Conservation (phyloP, 2,888 invertebrate genomes). For the Labia minor region DNA sequence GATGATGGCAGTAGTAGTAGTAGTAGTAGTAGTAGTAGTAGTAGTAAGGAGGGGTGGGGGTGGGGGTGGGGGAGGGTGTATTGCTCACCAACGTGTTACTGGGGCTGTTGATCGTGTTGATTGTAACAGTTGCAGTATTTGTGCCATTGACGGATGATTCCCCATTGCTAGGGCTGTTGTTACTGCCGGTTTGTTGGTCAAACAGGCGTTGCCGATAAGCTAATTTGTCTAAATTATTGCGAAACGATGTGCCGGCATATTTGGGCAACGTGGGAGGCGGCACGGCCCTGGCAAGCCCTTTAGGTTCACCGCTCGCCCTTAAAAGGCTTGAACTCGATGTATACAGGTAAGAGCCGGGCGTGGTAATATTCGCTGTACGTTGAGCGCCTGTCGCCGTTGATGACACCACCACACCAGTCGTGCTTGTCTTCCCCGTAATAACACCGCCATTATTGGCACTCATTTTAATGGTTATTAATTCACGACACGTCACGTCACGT, state of each 20-base stretch:
- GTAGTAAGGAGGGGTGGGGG: background rate
- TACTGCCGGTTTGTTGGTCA: conserved; percentile 54
- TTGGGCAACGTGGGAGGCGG: conserved; percentile 70
- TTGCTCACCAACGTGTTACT: background rate
- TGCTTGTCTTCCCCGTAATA: background rate
- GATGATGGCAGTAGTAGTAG: background rate
- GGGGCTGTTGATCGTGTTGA: background rate
- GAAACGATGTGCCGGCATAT: conserved; percentile 61
- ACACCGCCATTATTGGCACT: background rate
- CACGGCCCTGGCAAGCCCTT: conserved; percentile 31
- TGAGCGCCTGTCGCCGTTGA: background rate
- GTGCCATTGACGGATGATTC: conserved; percentile 16
- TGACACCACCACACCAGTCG: background rate
- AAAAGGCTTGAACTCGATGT: conserved; percentile 28
- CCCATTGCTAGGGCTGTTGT: too few relatives aligned
- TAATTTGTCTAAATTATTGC: conserved; percentile 68
- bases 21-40: background rate
- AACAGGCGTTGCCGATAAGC: conserved; percentile 72
- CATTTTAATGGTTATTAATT: background rate
- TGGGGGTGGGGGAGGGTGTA: background rate
- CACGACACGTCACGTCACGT: too few relatives aligned
- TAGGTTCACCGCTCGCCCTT: conserved; percentile 20
- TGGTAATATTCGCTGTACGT: conserved; percentile 18
- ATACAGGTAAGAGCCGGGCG: conserved; percentile 28
- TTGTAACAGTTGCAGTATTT: background rate